Base-by-base conservation (phyloP, 2,888 invertebrate species). In the Pharmacophagus antenor region DNA sequence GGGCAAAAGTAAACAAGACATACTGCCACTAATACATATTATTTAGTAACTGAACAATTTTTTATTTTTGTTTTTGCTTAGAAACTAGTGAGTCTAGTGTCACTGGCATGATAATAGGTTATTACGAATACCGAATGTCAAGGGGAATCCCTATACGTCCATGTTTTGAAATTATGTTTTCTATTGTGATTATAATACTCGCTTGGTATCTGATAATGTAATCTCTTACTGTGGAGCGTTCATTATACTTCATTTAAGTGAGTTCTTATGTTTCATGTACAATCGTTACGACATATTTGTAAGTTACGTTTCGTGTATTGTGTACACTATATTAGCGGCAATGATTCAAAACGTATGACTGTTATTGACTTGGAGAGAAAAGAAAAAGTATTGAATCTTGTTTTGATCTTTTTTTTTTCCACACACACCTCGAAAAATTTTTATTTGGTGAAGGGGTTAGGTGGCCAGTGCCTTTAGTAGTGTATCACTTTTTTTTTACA, bases 161-260 rank as follows among this genome's bases (percentile, higher is more conserved):
- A 31, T 12, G 8, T 10, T 31, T 10, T 12, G 12, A 31, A 31
- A 31, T n/a, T n/a, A 12, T 15, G 21, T 21, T 27, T 20, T 10
- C 18, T n/a, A 31, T 20, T 17, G 41, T n/a, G 41, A n/a, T 61
- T 49, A 63, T 67, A 21, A 66, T 67, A 65, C 67, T 67, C 63
- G 48, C 59, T 58, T 60, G 56, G 62, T 70, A 72, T 72, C 70
- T 75, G 71, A 74, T 62, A 63, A 65, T 62, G 65, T 73, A 73
- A 72, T 73, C 71, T 73, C 71, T 63, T 56, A 64, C 61, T 56
- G 60, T 61, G 62, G 49, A 18, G 31, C 31, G 31, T 46, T 18
- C 12, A 20, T 46, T 8, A 10, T 46, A 46, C 46, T 20, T 20
- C 20, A 18, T 46, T 46, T 17, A 12, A 46, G 12, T 17, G 46